Base-by-base conservation (phyloP, 2,888 invertebrate species). In the Cenopis cana region DNA sequence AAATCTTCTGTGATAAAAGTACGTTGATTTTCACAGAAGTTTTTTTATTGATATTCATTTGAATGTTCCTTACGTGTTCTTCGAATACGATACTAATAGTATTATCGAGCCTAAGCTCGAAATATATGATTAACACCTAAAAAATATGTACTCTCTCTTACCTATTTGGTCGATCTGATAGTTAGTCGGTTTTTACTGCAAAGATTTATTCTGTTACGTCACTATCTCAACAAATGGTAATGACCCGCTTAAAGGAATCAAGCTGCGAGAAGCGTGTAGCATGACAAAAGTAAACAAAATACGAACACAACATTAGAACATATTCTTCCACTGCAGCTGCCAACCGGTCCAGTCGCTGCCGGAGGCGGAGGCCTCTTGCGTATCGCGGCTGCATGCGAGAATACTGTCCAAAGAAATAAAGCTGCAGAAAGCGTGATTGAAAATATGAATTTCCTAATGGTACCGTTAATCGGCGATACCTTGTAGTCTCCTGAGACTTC, bases 251-350 rank as follows among this genome's bases (percentile, higher is more conserved):
- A 46, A 24, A 49, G 4, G 9, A 59, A 59, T 24, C 24, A 60
- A 60, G 60, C 46, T 29, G 60, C 60, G 10, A 29, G 29, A 60
- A 60, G 60, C 60, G 17, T 36, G 24, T 46, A 60, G 60, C 60
- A 60, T 29, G 60, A 50, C 10, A 18, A 50, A 50, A 18, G 18
- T 46, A 46, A 24, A 24, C 24, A 24, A 46, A 46, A 24, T 46
- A 46, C n/a, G 17, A 57, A 59, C 20, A 59, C 12, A 41, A 20
- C 20, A 41, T 59, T 59, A 60, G 24, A 60, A 60, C 57, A 60
- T 46, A 0, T 60, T 24, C 24, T 24, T 46, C 20, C 46, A 11
- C 46, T 46, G 24, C 24, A 14, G 8, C 38, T 41, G n/a, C 41
- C 38, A 46, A 46, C 41, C 46, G 24, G 41, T 24, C 46, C 46